Conservation (phyloP, 2,888 invertebrate species). For the Eristalis tenax region DNA sequence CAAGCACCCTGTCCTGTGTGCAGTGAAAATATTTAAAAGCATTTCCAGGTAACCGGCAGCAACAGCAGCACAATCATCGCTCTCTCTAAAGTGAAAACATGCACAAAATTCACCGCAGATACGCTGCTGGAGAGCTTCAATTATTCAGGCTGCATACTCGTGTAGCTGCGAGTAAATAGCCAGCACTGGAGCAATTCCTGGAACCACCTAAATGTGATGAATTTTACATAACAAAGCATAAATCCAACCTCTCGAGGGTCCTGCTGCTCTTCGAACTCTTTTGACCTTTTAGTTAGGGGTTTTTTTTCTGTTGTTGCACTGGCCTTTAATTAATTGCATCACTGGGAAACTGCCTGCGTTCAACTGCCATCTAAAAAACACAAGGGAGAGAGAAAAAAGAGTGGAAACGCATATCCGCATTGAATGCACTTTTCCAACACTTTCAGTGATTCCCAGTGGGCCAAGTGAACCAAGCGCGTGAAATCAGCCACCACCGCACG, state of each 20-base stretch:
- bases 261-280: neutral
- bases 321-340: neutral
- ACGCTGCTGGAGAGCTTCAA: neutral
- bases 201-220: neutral
- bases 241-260: neutral
- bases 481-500: neutral
- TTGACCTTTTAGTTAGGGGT: neutral
- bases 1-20: neutral
- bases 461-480: conserved; percentile 38
- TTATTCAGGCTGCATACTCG: neutral
- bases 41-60: neutral
- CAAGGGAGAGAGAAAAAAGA: neutral
- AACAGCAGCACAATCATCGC: neutral
- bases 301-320: neutral
- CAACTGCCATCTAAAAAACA: neutral
- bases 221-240: neutral
- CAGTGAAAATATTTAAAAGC: neutral
- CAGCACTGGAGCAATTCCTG: neutral
- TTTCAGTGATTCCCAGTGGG: conserved; percentile 40
- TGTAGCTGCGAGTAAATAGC: neutral
- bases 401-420: neutral
- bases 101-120: neutral
- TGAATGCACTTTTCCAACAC: conserved; percentile 52
- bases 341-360: neutral
- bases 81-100: neutral